Evolutionary conservation across 2,797 vertebrate species (phyloP), one percentile per base, ranked within the genome.

Genomic region (Tenualosa ilisha): DNA sequence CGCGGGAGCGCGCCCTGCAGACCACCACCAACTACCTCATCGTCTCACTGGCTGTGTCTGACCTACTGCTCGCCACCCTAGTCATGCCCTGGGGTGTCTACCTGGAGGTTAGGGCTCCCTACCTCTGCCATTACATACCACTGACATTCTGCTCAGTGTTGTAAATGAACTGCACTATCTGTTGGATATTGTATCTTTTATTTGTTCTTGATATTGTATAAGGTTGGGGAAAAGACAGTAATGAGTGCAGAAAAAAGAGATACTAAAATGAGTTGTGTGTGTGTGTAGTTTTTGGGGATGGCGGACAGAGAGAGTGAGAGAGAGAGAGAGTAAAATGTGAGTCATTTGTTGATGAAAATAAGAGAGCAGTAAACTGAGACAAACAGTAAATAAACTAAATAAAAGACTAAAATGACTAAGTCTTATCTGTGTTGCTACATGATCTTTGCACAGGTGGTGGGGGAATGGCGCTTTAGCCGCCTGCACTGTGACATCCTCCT

Each of bases 1-100:
- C 95, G 0, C 90, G 93, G 68, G 95, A 96, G 85, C 93, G 93
- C 0, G 91, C 94, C 0, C 91, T 95, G 59, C 95, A 96, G 91
- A 95, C 94, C 84, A 95, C 95, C 86, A 96, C 95, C 90, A 96
- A 96, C 92, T 96, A 96, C 92, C 94, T 96, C 89, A 96, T 95
- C 11, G 95, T 95, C 65, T 95, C 94, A 0, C 91, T 96, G 89
- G 95, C 95, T 0, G 95, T 96, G 85, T 95, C 95, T 0, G 95
- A 96, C 88, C 90, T 96, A 87, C 94, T 96, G 89, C 91, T 95
- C 88, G 94, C 94, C 85, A 95, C 94, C 0, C 93, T 95, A 87
- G 95, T 96, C 89, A 95, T 95, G 95, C 95, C 95, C 61, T 96
- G 95, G 94, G 95, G 92, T 0, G 94, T 95, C 83, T 96, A 95